Percentiles rank a stretch among this genome's conserved stretches.
These are phyloP conservation scores for Achroia grisella DNA, from an alignment of 1,140 invertebrate species.

Conservation along the genomic window DNA sequence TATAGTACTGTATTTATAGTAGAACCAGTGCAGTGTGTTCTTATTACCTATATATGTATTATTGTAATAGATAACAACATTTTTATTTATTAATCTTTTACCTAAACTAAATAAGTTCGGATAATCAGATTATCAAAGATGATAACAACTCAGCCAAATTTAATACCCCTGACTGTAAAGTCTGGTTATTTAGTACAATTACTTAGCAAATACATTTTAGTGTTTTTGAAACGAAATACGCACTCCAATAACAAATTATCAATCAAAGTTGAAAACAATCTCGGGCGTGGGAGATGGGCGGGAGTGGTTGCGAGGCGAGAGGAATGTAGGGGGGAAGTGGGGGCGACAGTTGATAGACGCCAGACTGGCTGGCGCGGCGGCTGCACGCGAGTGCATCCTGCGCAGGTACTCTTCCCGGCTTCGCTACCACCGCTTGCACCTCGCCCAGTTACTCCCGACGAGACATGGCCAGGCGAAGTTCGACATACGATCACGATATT, in stretches of 20 bases:
- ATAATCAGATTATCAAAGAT: too few relatives aligned
- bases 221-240: constrained; percentile 47
- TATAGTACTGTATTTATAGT: too few relatives aligned
- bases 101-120: too few relatives aligned
- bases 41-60: too few relatives aligned
- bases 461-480: constrained; percentile 10
- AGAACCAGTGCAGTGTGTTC: too few relatives aligned
- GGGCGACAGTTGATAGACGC: constrained; percentile 26
- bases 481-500: constrained; percentile 6
- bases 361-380: constrained; percentile 60
- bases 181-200: too few relatives aligned
- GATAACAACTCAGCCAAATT: too few relatives aligned
- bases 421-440: constrained; percentile 3
- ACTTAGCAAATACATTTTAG: constrained; percentile 20
- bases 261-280: constrained; percentile 70
- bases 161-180: too few relatives aligned
- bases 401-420: constrained; percentile 43
- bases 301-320: constrained; percentile 12
- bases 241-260: constrained; percentile 68
- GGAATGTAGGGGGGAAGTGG: constrained; percentile 9
- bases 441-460: constrained; percentile 3
- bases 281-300: constrained; percentile 28
- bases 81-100: too few relatives aligned
- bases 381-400: constrained; percentile 57
- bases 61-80: too few relatives aligned